Conservation (phyloP, 1,140 invertebrate genomes). For the Halesus radiatus region DNA sequence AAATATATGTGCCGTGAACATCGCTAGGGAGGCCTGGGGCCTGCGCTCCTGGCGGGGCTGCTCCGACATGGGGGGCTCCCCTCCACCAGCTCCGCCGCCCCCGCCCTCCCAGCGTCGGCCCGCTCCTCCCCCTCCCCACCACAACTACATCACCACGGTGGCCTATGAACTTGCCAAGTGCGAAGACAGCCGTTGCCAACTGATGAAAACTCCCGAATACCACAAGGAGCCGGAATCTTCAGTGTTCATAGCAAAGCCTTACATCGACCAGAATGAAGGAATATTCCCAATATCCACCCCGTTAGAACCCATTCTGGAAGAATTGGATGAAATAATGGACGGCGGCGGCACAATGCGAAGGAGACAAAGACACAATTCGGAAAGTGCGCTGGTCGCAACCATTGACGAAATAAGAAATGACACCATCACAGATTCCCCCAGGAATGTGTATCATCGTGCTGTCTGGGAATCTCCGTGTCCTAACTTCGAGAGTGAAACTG, state of each 20-base stretch:
- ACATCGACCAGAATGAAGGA: constrained; percentile 71
- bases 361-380: constrained; percentile 68
- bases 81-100: constrained; percentile 64
- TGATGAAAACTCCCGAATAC: constrained; percentile 44
- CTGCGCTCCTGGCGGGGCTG: constrained; percentile 78
- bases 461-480: constrained; percentile 69
- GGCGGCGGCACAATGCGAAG: constrained; percentile 60
- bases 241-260: constrained; percentile 71
- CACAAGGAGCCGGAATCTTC: constrained; percentile 63
- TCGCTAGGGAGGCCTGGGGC: constrained; percentile 77
- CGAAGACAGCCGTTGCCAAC: constrained; percentile 59
- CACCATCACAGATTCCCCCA: constrained; percentile 71
- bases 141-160: constrained; percentile 71
- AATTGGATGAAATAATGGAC: constrained; percentile 70
- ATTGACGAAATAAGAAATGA: constrained; percentile 76
- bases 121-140: constrained; percentile 67
- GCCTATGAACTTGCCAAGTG: constrained; percentile 67
- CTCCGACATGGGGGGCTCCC: constrained; percentile 76
- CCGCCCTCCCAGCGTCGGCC: constrained; percentile 65
- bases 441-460: constrained; percentile 72
- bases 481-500: constrained; percentile 18
- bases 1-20: constrained; percentile 77
- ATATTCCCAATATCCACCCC: constrained; percentile 66
- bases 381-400: constrained; percentile 74
- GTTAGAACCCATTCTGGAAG: constrained; percentile 73